Evolutionary conservation across 2,797 vertebrate species (phyloP).

Genomic region (Semotilus atromaculatus): DNA sequence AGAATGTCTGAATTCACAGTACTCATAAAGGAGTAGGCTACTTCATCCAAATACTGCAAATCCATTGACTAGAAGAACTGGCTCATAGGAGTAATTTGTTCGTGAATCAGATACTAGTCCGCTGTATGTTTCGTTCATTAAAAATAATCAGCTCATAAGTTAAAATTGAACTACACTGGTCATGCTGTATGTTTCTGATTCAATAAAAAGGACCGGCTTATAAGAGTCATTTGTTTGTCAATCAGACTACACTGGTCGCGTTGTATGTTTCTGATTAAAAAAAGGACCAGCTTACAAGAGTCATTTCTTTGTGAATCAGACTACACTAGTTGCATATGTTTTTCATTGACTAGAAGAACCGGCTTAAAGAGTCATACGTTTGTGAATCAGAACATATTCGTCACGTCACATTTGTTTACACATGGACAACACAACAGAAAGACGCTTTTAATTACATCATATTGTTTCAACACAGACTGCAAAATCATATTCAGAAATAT

Average conservation of each 20-base stretch:
- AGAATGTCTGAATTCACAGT: too few relatives aligned
- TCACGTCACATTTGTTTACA: not conserved
- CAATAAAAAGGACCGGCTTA: not conserved
- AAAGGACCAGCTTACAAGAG: not conserved
- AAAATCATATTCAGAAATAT: not conserved
- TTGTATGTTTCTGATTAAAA: not conserved
- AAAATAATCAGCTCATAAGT: not conserved
- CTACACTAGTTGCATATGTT: not conserved
- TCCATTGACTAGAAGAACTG: too few relatives aligned
- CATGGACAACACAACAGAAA: not conserved
- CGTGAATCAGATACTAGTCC: not conserved
- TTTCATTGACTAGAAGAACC: not conserved
- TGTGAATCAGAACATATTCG: constrained; percentile 4
- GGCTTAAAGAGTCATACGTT: not conserved
- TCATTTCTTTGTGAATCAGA: not conserved
- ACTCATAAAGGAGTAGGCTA: too few relatives aligned
- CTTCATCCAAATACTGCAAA: too few relatives aligned
- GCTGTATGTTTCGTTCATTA: not conserved
- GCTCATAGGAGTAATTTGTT: not conserved
- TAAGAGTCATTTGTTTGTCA: not conserved
- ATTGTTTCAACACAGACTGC: not conserved
- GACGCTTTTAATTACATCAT: not conserved
- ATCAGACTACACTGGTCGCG: not conserved
- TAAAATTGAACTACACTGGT: not conserved
- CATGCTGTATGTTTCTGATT: not conserved